These are phyloP conservation scores for Ophioninae sp. DNA, from an alignment of 2,888 invertebrate genomes.

Conservation along the genomic window DNA sequence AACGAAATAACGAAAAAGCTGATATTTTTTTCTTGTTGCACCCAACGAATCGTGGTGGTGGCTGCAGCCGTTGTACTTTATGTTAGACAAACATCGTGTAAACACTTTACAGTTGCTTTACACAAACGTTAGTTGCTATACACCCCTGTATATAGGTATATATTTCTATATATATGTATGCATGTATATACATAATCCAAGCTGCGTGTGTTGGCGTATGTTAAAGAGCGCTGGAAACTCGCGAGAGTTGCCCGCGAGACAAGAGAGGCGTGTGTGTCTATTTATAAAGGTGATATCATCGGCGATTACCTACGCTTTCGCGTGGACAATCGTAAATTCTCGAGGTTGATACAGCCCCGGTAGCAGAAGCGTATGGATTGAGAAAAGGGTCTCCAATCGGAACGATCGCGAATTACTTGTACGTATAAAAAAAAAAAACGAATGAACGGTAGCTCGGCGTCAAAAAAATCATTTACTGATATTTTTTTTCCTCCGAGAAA, in stretches of 20 bases:
- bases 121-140: slow-evolving; percentile 16
- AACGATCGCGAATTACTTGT: slow-evolving; percentile 2
- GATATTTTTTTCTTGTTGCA: background rate
- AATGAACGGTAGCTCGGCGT: background rate
- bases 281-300: slow-evolving; percentile 80
- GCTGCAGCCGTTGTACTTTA: slow-evolving; percentile 27
- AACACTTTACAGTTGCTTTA: slow-evolving; percentile 21
- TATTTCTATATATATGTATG: background rate
- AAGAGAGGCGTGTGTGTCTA: slow-evolving; percentile 76
- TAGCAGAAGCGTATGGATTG: slow-evolving; percentile 27
- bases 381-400: slow-evolving; percentile 44
- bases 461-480: background rate
- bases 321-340: slow-evolving; percentile 78
- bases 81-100: slow-evolving; percentile 49
- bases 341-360: slow-evolving; percentile 57
- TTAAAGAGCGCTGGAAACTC: slow-evolving; percentile 59
- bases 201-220: slow-evolving; percentile 64
- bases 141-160: slow-evolving; percentile 1
- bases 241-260: slow-evolving; percentile 66
- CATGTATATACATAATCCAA: slow-evolving; percentile 16
- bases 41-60: background rate
- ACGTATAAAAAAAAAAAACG: background rate
- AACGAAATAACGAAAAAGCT: background rate
- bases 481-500: background rate
- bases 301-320: slow-evolving; percentile 80